Evolutionary conservation across 1,140 invertebrate genomes (phyloP), one percentile per base, ranked within the genome.

Genomic region (Pomacea maculata): DNA sequence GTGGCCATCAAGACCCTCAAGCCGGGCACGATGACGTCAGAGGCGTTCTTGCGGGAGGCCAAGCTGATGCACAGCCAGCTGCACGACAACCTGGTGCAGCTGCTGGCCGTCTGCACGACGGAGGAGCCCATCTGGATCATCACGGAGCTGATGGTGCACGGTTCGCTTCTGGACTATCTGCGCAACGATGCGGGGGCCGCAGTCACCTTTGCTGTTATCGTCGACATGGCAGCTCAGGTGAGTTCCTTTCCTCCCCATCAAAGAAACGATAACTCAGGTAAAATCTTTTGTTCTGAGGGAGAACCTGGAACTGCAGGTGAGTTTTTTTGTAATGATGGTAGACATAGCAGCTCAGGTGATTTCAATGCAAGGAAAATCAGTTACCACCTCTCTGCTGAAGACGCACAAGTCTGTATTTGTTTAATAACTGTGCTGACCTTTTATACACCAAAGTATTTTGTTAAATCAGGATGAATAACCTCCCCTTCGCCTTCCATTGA

Each of bases 121-220:
- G 96, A 98, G 88, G 98, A 99, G 92, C 99, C 99, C 0, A 99
- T 99, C 89, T 99, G 98, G 89, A 99, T 99, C 87, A 99, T 99
- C 72, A 99, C 99, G 0, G 99, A 99, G 93, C 93, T 99, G 57
- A 99, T 99, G 98, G 97, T 97, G 89, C 97, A 99, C 92, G 98
- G 98, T 72, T 97, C 97, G 80, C 92, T 99, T 25, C 92, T 99
- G 70, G 97, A 99, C 88, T 92, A 88, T 80, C 82, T 92, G 21
- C 86, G 90, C 17, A 90, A 96, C 15, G 96, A 96, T 87, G 92
- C 92, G 70, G 95, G 96, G 14, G 21, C 76, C 14, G 78, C 65
- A 83, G 93, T 99, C 80, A 84, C 76, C 84, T 94, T 99, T 84
- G 95, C 96, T 88, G 96, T 97, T 89, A 92, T 99, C 79, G 95